Base-by-base conservation (phyloP, 2,113 vertebrate species). In the Alexandromys fortis region DNA sequence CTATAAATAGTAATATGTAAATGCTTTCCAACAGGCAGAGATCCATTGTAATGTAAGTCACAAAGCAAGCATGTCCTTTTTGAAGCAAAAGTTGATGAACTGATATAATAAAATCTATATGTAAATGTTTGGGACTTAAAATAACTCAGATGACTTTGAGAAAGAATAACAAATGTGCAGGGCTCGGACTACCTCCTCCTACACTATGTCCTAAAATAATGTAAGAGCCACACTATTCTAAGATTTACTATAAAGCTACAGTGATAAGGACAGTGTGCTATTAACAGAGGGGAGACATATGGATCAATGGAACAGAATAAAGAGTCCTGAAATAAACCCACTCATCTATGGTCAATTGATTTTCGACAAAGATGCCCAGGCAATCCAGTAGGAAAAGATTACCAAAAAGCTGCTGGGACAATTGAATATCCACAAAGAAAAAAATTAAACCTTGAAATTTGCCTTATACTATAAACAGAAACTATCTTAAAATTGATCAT, bases 91-190 rank as follows among this genome's bases (percentile, higher is more conserved):
- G 83, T 73, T 90, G 90, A 93, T 3, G 87, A 94, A 76, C 11
- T 61, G 33, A 79, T 63, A 79, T 63, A 87, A 85, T 86, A 78
- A 95, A 93, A 95, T 88, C 16, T 81, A 58, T 45, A 96, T 70
- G 52, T 86, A 91, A 97, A 94, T 95, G 75, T 88, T 94, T 75
- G 87, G 42, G 42, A 86, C 55, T 94, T 94, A 96, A 92, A 97
- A 94, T 96, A 92, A 19, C 47, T 49, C n/a, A 94, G 89, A 90
- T 63, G 86, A 79, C 52, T 94, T 92, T 90, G 45, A 77, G 89
- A 94, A 88, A 89, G 47, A 94, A 89, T 91, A 94, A 91, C 78
- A 82, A 96, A 90, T 61, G 92, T 96, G 92, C 76, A 96, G 38
- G 88, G 96, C 17, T 93, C 42, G 87, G 26, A 58, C 92, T 92